Evolutionary conservation across 2,113 vertebrate genomes (phyloP).

Genomic region (Hydrolagus affinis): DNA sequence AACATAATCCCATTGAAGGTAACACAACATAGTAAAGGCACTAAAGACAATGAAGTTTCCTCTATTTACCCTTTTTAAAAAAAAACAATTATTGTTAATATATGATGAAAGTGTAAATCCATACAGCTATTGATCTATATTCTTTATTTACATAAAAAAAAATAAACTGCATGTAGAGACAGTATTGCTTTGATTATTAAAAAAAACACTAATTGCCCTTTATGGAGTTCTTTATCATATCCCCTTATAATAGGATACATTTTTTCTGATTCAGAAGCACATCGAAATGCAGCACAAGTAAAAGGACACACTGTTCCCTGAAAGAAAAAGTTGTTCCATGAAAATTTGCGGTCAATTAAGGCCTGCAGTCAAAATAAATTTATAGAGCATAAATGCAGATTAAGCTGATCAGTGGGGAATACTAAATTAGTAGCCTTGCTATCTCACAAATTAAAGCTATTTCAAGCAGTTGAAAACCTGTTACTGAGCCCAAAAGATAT

Average conservation of each 20-base stretch:
- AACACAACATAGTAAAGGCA: conserved; percentile 16
- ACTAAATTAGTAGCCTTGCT: background rate
- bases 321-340: background rate
- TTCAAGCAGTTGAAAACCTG: conserved; percentile 10
- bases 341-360: conserved; percentile 6
- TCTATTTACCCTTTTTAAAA: conserved; percentile 11
- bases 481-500: background rate
- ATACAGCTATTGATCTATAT: conserved; percentile 28
- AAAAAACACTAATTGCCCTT: background rate
- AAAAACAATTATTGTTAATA: conserved; percentile 32
- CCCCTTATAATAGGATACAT: background rate
- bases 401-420: background rate
- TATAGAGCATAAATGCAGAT: conserved; percentile 5
- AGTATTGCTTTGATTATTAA: conserved; percentile 10
- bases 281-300: background rate
- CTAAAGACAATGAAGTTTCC: conserved; percentile 19
- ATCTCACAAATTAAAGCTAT: background rate
- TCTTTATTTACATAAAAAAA: conserved; percentile 27
- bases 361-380: background rate
- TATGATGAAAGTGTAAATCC: conserved; percentile 31
- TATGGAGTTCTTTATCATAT: conserved; percentile 7
- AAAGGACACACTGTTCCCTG: background rate
- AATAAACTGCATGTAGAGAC: conserved; percentile 17
- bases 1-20: conserved; percentile 28
- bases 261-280: background rate